Base-by-base conservation (phyloP, 2,888 invertebrate genomes). In the Xestobium rufovillosum region DNA sequence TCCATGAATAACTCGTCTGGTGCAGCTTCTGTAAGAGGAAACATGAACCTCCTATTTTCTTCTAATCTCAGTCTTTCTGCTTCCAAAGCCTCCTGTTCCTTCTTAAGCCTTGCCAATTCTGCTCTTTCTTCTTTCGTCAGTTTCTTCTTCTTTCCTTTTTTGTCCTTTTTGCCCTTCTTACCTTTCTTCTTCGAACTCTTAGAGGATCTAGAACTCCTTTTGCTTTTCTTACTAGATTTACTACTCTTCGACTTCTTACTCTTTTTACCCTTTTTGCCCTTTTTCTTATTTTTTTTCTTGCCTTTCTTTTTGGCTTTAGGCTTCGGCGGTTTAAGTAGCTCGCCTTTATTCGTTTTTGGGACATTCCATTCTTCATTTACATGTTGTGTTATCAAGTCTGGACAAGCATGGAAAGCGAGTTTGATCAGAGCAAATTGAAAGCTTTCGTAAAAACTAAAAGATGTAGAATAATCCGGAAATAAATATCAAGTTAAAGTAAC, bases 341-440 rank as follows among this genome's bases (percentile, higher is more conserved):
- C 59, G 3, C 50, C 49, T 41, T 55, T 62, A n/a, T 56, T 47
- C 4, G 46, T 39, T 48, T 66, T 66, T 0, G 65, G 65, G 12
- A 58, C 45, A 8, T 38, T 46, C 64, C 64, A 66, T 14, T 54
- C 48, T 0, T 42, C 30, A 39, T 63, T 65, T 4, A 65, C 25
- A 30, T 52, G 51, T 47, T 66, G 62, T 1, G 58, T 53, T 13
- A 61, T 54, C 10, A 59, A 41, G 38, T 47, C 50, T 9, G 61
- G 61, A 2, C 54, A 49, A 29, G 50, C 52, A 41, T 55, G 53
- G 14, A 59, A 52, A 1, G 61, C 55, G 11, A 56, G 41, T 42
- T 55, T 57, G 6, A 62, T 50, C 4, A 66, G 42, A 9, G 52
- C 49, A 42, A 58, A 66, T 39, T 62, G 62, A 41, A 66, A 66